phyloP scores from a whole-genome alignment of 2,113 vertebrate species.

The Harpagus bidentatus region DNA sequence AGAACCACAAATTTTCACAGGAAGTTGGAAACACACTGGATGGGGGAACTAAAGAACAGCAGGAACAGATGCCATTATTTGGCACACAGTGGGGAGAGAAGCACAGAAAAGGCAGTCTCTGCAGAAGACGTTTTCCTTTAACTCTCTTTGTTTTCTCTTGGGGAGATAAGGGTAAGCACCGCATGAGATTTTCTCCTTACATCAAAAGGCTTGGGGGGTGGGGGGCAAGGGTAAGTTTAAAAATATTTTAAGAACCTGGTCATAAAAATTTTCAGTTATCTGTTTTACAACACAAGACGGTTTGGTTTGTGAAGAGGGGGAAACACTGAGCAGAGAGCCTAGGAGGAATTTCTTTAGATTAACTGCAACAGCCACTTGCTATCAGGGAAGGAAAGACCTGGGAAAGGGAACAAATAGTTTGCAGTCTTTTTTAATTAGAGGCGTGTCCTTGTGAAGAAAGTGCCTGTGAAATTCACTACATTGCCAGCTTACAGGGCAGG shows the following conservation, averaged over 20 bases:
- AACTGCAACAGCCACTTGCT: not conserved
- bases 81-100: conserved; percentile 60
- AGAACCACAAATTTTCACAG: conserved; percentile 18
- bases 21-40: conserved; percentile 53
- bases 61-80: conserved; percentile 74
- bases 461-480: not conserved
- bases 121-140: conserved; percentile 61
- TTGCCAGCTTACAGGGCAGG: not conserved
- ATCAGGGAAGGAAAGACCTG: not conserved
- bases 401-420: not conserved
- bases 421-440: not conserved
- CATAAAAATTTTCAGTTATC: conserved; percentile 19
- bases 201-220: conserved; percentile 2
- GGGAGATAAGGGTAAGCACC: conserved; percentile 44
- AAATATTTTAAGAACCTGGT: conserved; percentile 37
- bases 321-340: not conserved
- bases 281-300: not conserved
- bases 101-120: conserved; percentile 51
- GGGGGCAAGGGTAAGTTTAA: not conserved
- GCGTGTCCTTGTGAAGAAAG: not conserved
- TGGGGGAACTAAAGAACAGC: conserved; percentile 69
- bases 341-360: not conserved
- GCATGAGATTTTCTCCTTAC: conserved; percentile 15
- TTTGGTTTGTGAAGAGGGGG: not conserved
- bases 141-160: conserved; percentile 58